Conservation (phyloP, 2,888 invertebrate species). For the Oasisia sp. region DNA sequence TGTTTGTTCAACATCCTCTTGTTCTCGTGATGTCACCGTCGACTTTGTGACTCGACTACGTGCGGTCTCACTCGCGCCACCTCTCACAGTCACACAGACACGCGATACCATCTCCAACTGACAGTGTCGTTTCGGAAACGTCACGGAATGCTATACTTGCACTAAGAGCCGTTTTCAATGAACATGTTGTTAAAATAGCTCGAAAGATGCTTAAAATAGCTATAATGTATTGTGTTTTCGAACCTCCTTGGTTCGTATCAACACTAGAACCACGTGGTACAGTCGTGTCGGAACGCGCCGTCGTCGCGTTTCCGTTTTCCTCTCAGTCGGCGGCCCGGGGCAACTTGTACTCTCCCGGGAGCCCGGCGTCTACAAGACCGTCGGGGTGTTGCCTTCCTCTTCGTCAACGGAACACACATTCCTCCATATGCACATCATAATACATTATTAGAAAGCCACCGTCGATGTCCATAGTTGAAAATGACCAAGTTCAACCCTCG, state of each 20-base stretch:
- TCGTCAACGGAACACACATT: too few relatives aligned
- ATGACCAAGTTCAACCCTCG: background rate
- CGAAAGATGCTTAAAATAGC: background rate
- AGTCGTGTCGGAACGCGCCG: background rate
- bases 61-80: background rate
- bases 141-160: background rate
- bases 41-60: background rate
- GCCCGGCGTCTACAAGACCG: too few relatives aligned
- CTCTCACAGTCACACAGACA: background rate
- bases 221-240: background rate
- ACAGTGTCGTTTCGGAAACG: constrained; percentile 5
- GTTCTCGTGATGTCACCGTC: background rate
- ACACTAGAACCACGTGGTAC: background rate
- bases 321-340: too few relatives aligned
- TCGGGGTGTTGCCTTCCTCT: too few relatives aligned
- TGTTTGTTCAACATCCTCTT: background rate
- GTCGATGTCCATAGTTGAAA: too few relatives aligned
- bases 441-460: too few relatives aligned
- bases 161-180: background rate
- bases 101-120: background rate
- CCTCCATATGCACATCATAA: too few relatives aligned
- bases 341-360: too few relatives aligned
- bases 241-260: background rate
- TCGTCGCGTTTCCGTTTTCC: too few relatives aligned
- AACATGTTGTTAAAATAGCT: background rate